phyloP scores from a whole-genome alignment of 2,113 vertebrate genomes.

The Indicator maculatus region DNA sequence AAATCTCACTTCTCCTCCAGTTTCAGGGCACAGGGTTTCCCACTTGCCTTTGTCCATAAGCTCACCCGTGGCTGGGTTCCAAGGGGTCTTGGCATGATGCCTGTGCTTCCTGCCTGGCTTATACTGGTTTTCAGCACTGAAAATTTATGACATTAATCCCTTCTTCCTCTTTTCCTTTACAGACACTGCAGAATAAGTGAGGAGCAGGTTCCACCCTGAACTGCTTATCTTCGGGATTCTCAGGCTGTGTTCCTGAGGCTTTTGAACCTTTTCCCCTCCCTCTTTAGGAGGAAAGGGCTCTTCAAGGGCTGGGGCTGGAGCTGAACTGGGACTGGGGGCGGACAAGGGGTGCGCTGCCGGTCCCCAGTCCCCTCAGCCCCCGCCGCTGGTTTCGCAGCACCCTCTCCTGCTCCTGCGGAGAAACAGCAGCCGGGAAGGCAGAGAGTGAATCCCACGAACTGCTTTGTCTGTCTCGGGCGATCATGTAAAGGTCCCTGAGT shows the following conservation, averaged over 20 bases:
- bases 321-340: neutral
- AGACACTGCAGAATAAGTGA: neutral
- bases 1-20: neutral
- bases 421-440: neutral
- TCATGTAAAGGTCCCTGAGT: neutral
- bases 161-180: neutral
- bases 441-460: fast-evolving
- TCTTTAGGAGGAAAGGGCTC: fast-evolving
- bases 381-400: conserved; percentile 38
- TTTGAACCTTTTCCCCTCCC: fast-evolving
- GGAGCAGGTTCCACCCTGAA: neutral
- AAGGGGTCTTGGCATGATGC: too few species aligned
- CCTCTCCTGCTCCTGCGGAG: neutral
- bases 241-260: neutral
- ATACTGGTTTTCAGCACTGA: too few species aligned
- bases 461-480: neutral
- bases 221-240: neutral
- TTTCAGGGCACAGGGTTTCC: too few species aligned
- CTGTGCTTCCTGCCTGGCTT: too few species aligned
- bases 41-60: too few species aligned
- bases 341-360: too few species aligned
- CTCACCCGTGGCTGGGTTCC: too few species aligned
- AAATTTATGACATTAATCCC: too few species aligned
- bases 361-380: neutral
- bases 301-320: neutral